Percentiles rank a stretch among this genome's conserved stretches.
Conservation (phyloP, 2,113 vertebrate genomes). For the Mormyrus lacerda region DNA sequence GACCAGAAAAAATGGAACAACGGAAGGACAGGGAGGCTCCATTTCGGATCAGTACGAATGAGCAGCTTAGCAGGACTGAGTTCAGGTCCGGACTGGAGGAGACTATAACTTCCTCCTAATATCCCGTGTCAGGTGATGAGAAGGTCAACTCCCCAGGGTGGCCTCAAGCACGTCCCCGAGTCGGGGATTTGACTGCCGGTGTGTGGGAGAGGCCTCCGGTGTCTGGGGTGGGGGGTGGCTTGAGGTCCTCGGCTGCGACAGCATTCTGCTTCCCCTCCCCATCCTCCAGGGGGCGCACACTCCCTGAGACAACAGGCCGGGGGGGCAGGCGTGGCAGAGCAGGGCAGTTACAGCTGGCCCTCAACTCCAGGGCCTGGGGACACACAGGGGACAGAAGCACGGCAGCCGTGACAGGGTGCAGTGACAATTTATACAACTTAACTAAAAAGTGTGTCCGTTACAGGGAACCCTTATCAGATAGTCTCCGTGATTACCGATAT, state of each 20-base stretch:
- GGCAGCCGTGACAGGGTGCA: background rate
- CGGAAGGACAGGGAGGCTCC: background rate
- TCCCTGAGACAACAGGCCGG: constrained; percentile 69
- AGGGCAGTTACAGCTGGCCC: constrained; percentile 77
- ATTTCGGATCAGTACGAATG: background rate
- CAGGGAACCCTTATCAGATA: background rate
- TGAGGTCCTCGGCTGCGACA: background rate
- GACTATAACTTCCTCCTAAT: background rate
- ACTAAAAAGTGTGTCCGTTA: background rate
- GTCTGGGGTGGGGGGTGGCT: background rate
- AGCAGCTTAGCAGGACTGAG: background rate
- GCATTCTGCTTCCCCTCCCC: constrained; percentile 30
- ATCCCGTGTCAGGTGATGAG: background rate
- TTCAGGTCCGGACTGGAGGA: background rate
- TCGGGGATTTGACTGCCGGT: background rate
- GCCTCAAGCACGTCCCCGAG: constrained; percentile 14
- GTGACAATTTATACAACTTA: background rate
- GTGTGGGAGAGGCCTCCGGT: background rate
- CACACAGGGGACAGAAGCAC: background rate
- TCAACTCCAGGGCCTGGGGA: constrained; percentile 80
- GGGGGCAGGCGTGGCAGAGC: constrained; percentile 76
- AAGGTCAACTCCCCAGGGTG: background rate
- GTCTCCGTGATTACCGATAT: background rate
- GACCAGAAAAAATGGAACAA: background rate
- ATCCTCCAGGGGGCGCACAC: constrained; percentile 61